Evolutionary conservation across 2,113 vertebrate genomes (phyloP).

Genomic region (Lepidiolamprologus cunningtoni): DNA sequence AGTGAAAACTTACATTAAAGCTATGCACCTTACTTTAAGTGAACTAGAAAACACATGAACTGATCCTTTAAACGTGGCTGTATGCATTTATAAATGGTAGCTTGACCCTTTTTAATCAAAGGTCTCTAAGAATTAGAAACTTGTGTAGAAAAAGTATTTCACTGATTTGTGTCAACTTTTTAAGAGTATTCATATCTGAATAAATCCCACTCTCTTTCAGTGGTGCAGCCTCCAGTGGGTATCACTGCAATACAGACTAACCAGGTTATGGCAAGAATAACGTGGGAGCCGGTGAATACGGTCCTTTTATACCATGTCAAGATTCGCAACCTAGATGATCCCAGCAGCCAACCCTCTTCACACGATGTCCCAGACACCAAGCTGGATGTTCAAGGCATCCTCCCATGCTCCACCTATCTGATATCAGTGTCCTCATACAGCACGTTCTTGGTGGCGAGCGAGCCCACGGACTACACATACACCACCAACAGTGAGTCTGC

Average conservation of each 20-base stretch:
- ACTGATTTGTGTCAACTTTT: background rate
- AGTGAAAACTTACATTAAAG: background rate
- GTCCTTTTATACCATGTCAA: constrained; percentile 61
- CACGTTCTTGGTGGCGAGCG: constrained; percentile 62
- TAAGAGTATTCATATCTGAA: background rate
- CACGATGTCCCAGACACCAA: constrained; percentile 25
- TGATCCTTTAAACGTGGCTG: background rate
- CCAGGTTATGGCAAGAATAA: constrained; percentile 5
- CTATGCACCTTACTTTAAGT: background rate
- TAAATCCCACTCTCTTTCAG: constrained; percentile 21
- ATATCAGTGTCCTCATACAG: constrained; percentile 67
- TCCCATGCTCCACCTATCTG: constrained; percentile 64
- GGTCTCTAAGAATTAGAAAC: background rate
- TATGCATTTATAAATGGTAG: background rate
- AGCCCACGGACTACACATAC: constrained; percentile 45
- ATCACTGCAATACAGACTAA: constrained; percentile 4
- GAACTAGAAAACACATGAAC: background rate
- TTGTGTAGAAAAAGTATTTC: background rate
- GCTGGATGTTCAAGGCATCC: constrained; percentile 39
- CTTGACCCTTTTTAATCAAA: background rate
- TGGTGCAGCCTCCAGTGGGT: constrained; percentile 56
- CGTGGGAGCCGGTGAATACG: constrained; percentile 52
- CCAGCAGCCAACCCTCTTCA: background rate
- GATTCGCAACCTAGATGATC: constrained; percentile 6
- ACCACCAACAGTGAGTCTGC: constrained; percentile 69